These are phyloP conservation scores for Lithophane leautieri DNA, from an alignment of 2,888 invertebrate species.

Conservation along the genomic window DNA sequence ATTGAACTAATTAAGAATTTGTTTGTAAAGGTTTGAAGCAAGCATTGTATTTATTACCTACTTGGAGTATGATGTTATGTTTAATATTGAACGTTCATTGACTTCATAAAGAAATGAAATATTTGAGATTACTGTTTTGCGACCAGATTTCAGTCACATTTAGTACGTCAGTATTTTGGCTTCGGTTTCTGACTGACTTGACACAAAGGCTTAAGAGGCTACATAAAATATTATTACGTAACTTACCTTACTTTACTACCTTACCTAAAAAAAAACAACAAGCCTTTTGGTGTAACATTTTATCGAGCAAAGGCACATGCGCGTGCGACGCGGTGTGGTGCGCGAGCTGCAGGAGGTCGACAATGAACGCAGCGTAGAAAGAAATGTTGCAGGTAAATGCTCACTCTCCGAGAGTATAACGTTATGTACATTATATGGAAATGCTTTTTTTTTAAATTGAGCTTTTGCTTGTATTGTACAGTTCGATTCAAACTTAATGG, in stretches of 20 bases:
- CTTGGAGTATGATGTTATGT: background rate
- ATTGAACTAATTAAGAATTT: conserved; percentile 32
- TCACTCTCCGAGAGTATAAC: no score
- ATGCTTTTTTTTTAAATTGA: no score
- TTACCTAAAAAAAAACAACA: no score
- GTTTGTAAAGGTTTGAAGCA: conserved; percentile 4
- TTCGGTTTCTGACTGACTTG: background rate
- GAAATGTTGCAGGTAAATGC: no score
- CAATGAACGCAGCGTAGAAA: no score
- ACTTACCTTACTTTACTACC: background rate
- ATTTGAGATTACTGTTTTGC: background rate
- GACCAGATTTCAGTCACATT: background rate
- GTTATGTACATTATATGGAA: no score
- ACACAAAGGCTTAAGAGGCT: background rate
- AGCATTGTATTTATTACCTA: background rate
- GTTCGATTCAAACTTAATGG: no score
- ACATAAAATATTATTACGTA: background rate
- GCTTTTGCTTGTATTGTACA: no score
- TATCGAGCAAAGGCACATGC: no score
- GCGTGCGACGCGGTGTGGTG: no score
- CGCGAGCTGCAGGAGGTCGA: no score
- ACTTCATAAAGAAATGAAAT: background rate
- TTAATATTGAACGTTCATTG: background rate
- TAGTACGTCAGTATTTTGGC: background rate
- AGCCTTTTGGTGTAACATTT: no score